Base-by-base conservation (phyloP, 1,140 invertebrate genomes). In the Euura saliciscinereae region DNA sequence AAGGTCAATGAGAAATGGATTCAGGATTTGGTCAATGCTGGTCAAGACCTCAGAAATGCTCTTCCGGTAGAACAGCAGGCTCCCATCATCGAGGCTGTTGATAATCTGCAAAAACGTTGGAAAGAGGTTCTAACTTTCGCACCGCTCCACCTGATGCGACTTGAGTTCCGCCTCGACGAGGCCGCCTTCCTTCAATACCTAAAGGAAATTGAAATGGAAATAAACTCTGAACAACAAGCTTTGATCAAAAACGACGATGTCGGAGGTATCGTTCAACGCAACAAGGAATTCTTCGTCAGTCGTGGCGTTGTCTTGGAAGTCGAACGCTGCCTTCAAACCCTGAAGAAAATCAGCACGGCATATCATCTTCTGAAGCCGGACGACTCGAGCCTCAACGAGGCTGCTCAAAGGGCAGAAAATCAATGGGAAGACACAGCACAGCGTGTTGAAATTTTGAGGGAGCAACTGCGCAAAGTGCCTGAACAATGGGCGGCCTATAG, bases 131-230 rank as follows among this genome's bases (percentile, higher is more conserved):
- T 95, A 8, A 90, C 89, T 10, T 91, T 93, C 75, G 95, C 94
- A 1, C 97, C 97, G 0, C 86, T 95, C 43, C 96, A 97, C 86
- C 87, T 98, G 43, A 92, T 97, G 87, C 91, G 93, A 76, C 88
- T 98, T n/a, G 96, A 99, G 85, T 98, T 98, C 85, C 87, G 93
- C 11, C 83, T 97, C 4, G 94, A 97, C 73, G 95, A 98, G 84
- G 91, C 93, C 11, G 92, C 93, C 2, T 97, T 98, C 85, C 90
- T 92, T 70, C 92, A 96, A 71, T 94, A 94, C 74, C 87, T 98
- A 45, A 95, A 96, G 78, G 95, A 97, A 77, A 94, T 98, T 71
- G 96, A 98, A 82, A 94, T 94, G 80, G 95, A 97, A 83, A 90
- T 97, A n/a, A 93, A 91, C 73, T 89, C 93, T 51, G 94, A 97